These are phyloP conservation scores for Psephotus haematonotus DNA, from an alignment of 2,113 vertebrate genomes.

Conservation along the genomic window DNA sequence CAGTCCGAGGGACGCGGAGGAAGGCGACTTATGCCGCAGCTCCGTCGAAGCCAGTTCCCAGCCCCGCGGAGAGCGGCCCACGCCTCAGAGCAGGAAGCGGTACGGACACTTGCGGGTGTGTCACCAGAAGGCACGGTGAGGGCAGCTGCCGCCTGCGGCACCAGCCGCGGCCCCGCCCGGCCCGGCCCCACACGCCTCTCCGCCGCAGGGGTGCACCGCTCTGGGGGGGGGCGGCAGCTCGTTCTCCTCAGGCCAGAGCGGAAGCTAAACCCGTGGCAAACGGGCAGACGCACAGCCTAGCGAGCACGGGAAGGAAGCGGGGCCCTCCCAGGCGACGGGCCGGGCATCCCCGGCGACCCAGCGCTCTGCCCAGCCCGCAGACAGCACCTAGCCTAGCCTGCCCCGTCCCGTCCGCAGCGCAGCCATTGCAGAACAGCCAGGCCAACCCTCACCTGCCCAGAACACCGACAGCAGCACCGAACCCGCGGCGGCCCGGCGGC, in stretches of 20 bases:
- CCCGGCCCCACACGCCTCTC: too few species aligned
- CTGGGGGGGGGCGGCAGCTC: too few species aligned
- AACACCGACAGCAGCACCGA: rapidly evolving
- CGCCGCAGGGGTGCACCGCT: background rate
- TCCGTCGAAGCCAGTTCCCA: rapidly evolving
- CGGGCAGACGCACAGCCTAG: too few species aligned
- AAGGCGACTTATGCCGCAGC: background rate
- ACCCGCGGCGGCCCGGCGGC: background rate
- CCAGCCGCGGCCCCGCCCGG: background rate
- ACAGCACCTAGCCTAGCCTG: too few species aligned
- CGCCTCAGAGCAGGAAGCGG: background rate
- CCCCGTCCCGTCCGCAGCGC: too few species aligned
- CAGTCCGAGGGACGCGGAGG: background rate
- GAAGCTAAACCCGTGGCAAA: background rate
- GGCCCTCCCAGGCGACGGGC: background rate
- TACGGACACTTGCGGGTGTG: background rate
- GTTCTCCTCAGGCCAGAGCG: background rate
- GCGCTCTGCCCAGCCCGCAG: too few species aligned
- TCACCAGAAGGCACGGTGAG: rapidly evolving
- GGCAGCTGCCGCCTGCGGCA: background rate
- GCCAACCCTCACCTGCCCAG: background rate
- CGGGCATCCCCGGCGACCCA: rapidly evolving
- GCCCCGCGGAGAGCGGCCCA: rapidly evolving
- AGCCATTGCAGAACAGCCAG: rapidly evolving
- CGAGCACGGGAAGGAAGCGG: too few species aligned